Percentiles rank a stretch among this genome's conserved stretches.
Conservation (phyloP, 2,113 vertebrate genomes). For the Eulemur rufifrons region DNA sequence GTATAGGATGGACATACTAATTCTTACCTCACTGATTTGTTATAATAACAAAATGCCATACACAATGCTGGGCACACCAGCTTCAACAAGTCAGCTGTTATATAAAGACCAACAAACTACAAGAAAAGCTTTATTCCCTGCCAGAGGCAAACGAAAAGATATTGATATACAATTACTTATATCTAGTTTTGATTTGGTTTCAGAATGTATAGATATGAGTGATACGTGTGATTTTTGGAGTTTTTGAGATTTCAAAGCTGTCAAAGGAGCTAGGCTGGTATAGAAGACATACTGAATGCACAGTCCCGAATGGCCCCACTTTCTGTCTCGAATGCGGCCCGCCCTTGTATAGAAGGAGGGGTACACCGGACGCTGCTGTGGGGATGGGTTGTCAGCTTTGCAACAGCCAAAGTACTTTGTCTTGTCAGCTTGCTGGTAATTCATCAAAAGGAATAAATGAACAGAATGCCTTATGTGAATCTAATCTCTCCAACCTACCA, state of each 20-base stretch:
- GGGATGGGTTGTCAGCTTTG: background rate
- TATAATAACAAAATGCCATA: background rate
- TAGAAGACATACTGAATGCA: background rate
- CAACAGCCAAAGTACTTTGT: slow-evolving; percentile 1
- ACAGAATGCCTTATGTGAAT: background rate
- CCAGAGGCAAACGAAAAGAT: background rate
- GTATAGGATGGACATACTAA: background rate
- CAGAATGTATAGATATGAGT: background rate
- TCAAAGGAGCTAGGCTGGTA: background rate
- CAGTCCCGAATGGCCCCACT: background rate
- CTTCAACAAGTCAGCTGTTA: background rate
- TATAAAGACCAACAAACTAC: background rate
- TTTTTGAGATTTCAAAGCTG: background rate
- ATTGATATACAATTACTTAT: background rate
- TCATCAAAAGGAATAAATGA: slow-evolving; percentile 55
- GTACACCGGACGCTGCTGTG: background rate
- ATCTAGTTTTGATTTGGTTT: background rate
- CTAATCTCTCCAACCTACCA: slow-evolving; percentile 35
- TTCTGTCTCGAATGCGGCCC: background rate
- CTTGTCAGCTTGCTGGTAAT: slow-evolving; percentile 10
- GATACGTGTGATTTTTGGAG: background rate
- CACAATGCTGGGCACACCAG: background rate
- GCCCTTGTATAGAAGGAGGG: background rate
- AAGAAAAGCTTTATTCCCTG: background rate
- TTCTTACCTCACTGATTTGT: background rate